Conservation (phyloP, 2,113 vertebrate species). For the Cavia porcellus region DNA sequence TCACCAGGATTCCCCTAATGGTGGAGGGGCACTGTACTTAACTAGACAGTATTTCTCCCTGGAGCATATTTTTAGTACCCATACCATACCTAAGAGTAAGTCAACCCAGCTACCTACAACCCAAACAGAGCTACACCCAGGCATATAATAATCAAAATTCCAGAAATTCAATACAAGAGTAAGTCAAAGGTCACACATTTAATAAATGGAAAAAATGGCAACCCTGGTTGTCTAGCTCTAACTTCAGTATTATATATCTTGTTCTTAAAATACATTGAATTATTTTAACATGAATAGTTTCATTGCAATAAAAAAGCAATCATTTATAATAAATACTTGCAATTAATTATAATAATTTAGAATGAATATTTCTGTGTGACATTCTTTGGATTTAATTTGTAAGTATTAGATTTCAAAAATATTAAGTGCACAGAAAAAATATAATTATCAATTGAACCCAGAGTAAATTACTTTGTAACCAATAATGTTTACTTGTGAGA, state of each 20-base stretch:
- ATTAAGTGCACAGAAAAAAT: not conserved
- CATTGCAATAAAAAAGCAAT: not conserved
- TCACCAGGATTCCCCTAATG: too few species aligned
- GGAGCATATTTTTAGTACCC: not conserved
- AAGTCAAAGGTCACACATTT: not conserved
- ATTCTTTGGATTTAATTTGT: not conserved
- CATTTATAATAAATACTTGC: not conserved
- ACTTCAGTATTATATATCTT: not conserved
- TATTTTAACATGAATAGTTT: conserved; percentile 19
- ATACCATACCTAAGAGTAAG: not conserved
- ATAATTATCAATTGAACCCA: not conserved
- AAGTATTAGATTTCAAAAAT: conserved; percentile 24
- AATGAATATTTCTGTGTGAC: not conserved
- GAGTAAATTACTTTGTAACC: not conserved
- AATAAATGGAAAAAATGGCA: not conserved
- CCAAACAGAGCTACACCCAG: too few species aligned
- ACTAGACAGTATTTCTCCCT: too few species aligned
- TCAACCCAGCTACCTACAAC: too few species aligned
- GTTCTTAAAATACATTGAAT: not conserved
- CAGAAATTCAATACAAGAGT: too few species aligned
- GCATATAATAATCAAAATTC: too few species aligned
- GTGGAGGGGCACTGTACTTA: too few species aligned
- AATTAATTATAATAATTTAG: not conserved
- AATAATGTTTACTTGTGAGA: not conserved
- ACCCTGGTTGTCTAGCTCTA: not conserved